Evolutionary conservation across 1,140 invertebrate genomes (phyloP).

Genomic region (Bursaphelenchus mucronatus): DNA sequence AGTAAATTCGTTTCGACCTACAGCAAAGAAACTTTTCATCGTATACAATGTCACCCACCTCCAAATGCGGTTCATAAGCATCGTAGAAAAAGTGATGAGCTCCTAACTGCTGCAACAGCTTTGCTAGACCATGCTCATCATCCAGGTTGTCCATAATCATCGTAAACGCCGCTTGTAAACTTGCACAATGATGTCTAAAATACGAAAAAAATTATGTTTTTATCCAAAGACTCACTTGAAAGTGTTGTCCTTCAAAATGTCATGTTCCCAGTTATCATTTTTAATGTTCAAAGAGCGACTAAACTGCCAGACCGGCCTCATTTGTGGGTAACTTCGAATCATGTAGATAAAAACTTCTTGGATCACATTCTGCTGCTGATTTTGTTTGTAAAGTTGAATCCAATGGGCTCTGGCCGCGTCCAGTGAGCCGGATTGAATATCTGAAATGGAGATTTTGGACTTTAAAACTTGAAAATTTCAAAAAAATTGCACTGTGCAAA

Average conservation of each 20-base stretch:
- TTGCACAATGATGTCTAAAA: conserved; percentile 51
- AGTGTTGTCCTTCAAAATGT: conserved; percentile 19
- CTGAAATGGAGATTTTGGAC: no score
- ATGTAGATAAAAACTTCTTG: conserved; percentile 50
- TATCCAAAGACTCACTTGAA: neutral
- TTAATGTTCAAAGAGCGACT: conserved; percentile 40
- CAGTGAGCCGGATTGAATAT: neutral
- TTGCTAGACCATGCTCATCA: conserved; percentile 37
- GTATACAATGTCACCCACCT: conserved; percentile 31
- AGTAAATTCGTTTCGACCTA: neutral
- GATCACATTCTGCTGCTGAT: conserved; percentile 51
- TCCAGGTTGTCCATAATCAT: conserved; percentile 60
- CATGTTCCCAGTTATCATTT: conserved; percentile 27
- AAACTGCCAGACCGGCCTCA: conserved; percentile 57
- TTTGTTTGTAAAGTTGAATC: conserved; percentile 56
- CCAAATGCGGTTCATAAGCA: conserved; percentile 54
- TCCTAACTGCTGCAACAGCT: conserved; percentile 53
- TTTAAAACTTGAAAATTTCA: no score
- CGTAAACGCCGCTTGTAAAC: conserved; percentile 53
- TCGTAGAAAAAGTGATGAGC: conserved; percentile 60
- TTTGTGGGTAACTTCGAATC: conserved; percentile 42
- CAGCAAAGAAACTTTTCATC: neutral
- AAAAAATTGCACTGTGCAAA: no score
- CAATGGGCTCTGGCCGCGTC: conserved; percentile 50
- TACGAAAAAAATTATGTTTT: conserved; percentile 22